Evolutionary conservation across 1,140 invertebrate species (phyloP).

Genomic region (Drosophila parabipectinata): DNA sequence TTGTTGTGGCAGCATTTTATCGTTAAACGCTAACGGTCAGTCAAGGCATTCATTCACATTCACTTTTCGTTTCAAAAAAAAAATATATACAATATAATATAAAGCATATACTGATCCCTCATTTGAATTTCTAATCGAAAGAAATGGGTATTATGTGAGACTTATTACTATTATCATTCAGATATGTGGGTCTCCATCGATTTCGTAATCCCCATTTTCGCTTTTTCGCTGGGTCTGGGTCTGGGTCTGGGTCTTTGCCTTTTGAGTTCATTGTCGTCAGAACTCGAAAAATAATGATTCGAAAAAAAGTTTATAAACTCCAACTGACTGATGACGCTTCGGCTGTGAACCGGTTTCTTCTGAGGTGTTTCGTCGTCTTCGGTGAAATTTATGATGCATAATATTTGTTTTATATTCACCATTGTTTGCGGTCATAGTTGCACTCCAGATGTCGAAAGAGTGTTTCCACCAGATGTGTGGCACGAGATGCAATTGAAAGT

Average conservation of each 20-base stretch:
- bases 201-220: constrained; percentile 66
- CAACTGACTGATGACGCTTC: neutral
- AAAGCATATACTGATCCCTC: neutral
- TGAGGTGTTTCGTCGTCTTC: constrained; percentile 16
- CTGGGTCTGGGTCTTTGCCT: constrained; percentile 46
- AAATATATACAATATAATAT: constrained; percentile 1
- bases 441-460: constrained; percentile 27
- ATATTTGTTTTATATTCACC: constrained; percentile 63
- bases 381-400: constrained; percentile 79
- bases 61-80: constrained; percentile 27
- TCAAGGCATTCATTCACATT: constrained; percentile 19
- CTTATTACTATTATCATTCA: constrained; percentile 58
- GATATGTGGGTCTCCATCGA: constrained; percentile 23
- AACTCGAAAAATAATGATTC: constrained; percentile 27
- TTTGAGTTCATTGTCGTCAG: constrained; percentile 72
- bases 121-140: constrained; percentile 53
- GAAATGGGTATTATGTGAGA: constrained; percentile 37
- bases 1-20: constrained; percentile 43
- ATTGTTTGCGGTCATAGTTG: constrained; percentile 55
- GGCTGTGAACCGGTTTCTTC: constrained; percentile 29
- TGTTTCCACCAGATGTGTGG: neutral
- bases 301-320: neutral
- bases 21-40: constrained; percentile 54
- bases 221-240: constrained; percentile 32
- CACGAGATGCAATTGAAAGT: constrained; percentile 43